Conservation (phyloP, 2,113 vertebrate genomes). For the Lophura nycthemera region DNA sequence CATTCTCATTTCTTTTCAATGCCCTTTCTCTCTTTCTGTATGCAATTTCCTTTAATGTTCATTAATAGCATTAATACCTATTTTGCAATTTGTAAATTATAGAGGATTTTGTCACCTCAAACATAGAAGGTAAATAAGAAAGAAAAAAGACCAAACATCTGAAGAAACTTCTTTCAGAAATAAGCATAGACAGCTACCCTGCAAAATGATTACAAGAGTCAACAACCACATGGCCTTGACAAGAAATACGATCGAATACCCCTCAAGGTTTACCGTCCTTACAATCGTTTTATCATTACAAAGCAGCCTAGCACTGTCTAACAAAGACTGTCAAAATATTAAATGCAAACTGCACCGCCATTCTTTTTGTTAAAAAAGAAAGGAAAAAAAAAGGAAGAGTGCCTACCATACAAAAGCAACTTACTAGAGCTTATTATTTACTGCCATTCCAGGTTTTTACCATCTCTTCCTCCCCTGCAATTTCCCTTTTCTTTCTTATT, state of each 20-base stretch:
- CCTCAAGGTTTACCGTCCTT: background rate
- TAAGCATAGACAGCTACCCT: background rate
- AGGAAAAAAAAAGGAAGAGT: background rate
- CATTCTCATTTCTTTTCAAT: background rate
- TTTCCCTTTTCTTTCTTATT: slow-evolving; percentile 22
- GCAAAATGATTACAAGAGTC: background rate
- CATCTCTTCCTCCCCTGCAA: background rate
- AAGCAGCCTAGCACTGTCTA: background rate
- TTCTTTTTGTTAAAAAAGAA: background rate
- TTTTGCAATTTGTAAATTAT: background rate
- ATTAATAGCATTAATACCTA: background rate
- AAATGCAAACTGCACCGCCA: background rate
- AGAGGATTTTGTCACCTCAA: background rate
- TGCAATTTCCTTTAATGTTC: background rate
- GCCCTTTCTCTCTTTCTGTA: background rate
- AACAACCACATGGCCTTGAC: background rate
- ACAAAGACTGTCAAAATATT: background rate
- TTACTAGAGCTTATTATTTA: background rate
- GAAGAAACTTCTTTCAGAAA: background rate
- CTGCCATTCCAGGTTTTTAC: background rate
- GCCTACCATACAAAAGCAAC: background rate
- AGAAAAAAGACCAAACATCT: background rate
- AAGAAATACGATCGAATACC: background rate
- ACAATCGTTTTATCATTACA: background rate
- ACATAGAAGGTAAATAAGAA: background rate